Percentiles rank a stretch among this genome's conserved stretches.
These are phyloP conservation scores for Climacteris rufus DNA, from an alignment of 2,113 vertebrate genomes.

Conservation along the genomic window DNA sequence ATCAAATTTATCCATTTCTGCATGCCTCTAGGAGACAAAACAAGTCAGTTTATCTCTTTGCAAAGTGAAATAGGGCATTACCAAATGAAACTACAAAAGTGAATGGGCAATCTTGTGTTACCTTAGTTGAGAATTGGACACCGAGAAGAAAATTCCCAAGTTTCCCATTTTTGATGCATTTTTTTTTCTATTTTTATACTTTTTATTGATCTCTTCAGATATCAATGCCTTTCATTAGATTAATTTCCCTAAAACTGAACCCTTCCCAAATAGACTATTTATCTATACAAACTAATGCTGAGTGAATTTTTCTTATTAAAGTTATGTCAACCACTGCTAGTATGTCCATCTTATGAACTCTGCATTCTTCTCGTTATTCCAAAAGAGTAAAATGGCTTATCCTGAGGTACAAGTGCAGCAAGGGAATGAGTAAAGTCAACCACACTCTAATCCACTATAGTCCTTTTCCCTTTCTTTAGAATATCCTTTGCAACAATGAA, in stretches of 20 bases:
- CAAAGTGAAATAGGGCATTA: background rate
- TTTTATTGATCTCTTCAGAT: background rate
- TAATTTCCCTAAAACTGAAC: background rate
- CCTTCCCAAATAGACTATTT: background rate
- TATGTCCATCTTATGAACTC: background rate
- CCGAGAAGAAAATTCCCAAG: background rate
- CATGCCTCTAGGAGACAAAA: background rate
- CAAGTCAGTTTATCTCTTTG: background rate
- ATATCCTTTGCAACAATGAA: background rate
- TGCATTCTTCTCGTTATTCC: background rate
- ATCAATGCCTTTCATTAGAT: background rate
- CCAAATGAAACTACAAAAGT: background rate
- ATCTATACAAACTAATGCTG: background rate
- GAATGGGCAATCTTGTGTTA: background rate
- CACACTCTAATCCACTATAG: background rate
- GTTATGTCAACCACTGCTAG: background rate
- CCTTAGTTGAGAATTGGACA: background rate
- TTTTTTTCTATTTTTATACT: background rate
- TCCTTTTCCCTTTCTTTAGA: background rate
- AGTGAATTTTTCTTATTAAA: background rate
- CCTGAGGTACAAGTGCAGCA: background rate
- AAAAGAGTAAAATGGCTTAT: background rate
- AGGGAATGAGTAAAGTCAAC: background rate
- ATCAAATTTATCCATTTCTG: background rate
- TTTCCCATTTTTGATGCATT: background rate